Evolutionary conservation across 1,140 invertebrate species (phyloP).

Genomic region (Phocides pigmalion): DNA sequence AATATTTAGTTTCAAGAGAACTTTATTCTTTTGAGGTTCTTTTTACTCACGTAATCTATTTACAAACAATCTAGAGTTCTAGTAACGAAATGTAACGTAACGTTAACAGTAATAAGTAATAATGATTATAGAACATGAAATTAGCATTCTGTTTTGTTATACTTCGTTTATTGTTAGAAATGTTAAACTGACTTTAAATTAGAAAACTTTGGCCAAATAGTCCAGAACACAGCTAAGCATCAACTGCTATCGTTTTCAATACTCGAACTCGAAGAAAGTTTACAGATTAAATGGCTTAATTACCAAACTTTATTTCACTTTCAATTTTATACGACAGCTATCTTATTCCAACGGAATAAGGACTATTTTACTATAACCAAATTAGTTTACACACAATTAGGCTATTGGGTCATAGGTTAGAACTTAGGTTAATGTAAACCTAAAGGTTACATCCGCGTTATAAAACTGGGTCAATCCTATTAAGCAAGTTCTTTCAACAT

Average conservation of each 20-base stretch:
- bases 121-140: too few species aligned
- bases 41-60: too few species aligned
- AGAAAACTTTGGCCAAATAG: conserved; percentile 1
- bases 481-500: not conserved
- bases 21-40: too few species aligned
- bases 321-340: not conserved
- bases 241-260: not conserved
- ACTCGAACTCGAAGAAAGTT: not conserved
- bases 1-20: too few species aligned
- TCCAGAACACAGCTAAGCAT: not conserved
- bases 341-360: not conserved
- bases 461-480: conserved; percentile 3
- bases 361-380: too few species aligned
- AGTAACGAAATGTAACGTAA: too few species aligned
- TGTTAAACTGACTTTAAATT: not conserved
- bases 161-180: not conserved
- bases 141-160: not conserved
- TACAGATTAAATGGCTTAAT: not conserved
- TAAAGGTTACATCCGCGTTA: not conserved
- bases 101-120: too few species aligned
- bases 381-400: not conserved
- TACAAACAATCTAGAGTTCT: too few species aligned
- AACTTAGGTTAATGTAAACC: not conserved
- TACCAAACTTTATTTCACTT: not conserved
- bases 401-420: not conserved